Percentiles rank a stretch among this genome's conserved stretches.
Conservation (phyloP, 1,140 invertebrate species). For the Drosophila sp. region DNA sequence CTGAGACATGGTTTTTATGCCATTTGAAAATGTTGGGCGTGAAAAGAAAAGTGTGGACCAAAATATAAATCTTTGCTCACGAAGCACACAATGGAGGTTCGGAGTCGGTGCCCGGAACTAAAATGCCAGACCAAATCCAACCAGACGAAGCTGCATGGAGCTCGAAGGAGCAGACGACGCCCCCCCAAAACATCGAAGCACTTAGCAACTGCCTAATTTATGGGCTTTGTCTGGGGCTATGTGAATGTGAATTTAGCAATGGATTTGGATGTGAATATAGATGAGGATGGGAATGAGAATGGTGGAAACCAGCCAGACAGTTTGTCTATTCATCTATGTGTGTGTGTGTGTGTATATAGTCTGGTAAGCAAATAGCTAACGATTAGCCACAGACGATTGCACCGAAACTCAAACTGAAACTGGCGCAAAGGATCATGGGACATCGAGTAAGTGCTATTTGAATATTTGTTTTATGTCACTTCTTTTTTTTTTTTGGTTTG, state of each 20-base stretch:
- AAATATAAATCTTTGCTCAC: conserved; percentile 60
- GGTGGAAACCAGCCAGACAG: conserved; percentile 33
- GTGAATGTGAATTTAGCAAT: conserved; percentile 32
- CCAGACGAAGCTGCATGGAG: neutral
- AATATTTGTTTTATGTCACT: conserved; percentile 5
- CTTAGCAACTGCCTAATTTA: conserved; percentile 78
- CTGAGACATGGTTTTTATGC: conserved; percentile 26
- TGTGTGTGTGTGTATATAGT: conserved; percentile 7
- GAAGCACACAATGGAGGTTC: conserved; percentile 23
- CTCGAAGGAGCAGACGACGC: conserved; percentile 11
- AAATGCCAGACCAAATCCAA: conserved; percentile 22
- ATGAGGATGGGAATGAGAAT: conserved; percentile 22
- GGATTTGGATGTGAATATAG: conserved; percentile 22
- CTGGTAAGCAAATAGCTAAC: conserved; percentile 60
- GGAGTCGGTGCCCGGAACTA: neutral
- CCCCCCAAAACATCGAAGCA: conserved; percentile 59
- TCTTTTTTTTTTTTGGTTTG: neutral
- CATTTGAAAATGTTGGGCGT: conserved; percentile 31
- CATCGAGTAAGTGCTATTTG: neutral
- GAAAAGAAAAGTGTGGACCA: conserved; percentile 62
- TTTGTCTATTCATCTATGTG: conserved; percentile 16
- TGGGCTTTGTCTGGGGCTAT: conserved; percentile 63
- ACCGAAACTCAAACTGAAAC: conserved; percentile 68
- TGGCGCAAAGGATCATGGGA: neutral
- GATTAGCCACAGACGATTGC: conserved; percentile 78